Conservation (phyloP, 2,797 vertebrate species). For the Tokudaia tokunoshimensis region DNA sequence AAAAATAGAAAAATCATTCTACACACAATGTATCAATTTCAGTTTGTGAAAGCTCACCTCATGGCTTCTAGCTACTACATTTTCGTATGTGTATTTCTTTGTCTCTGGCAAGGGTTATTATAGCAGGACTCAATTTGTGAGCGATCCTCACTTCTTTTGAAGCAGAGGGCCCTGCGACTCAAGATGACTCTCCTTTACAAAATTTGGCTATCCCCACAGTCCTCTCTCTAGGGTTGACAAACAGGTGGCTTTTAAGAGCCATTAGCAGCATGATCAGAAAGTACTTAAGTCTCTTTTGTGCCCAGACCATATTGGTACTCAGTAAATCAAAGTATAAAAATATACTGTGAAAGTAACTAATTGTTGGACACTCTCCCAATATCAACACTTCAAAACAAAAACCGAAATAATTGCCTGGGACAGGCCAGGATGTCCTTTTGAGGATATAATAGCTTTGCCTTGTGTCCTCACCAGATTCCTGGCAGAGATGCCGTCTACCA, state of each 20-base stretch:
- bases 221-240: not conserved
- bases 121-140: not conserved
- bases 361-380: slow-evolving; percentile 14
- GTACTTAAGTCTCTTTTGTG: not conserved
- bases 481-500: accelerated
- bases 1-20: slow-evolving; percentile 74
- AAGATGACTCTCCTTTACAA: not conserved
- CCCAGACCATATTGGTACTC: not conserved
- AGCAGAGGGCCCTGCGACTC: not conserved
- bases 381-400: slow-evolving; percentile 21
- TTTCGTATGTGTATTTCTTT: not conserved
- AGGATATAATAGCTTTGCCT: not conserved
- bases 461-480: not conserved
- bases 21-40: not conserved
- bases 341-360: not conserved
- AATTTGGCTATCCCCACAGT: not conserved
- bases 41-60: not conserved
- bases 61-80: not conserved
- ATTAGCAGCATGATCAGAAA: not conserved
- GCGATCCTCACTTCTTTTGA: not conserved
- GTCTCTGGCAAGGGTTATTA: not conserved
- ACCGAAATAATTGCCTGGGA: not conserved
- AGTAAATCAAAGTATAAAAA: not conserved
- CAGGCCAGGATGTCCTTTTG: not conserved
- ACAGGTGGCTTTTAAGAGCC: not conserved